phyloP scores from a whole-genome alignment of 1,140 invertebrate species.

The Formica selysi region DNA sequence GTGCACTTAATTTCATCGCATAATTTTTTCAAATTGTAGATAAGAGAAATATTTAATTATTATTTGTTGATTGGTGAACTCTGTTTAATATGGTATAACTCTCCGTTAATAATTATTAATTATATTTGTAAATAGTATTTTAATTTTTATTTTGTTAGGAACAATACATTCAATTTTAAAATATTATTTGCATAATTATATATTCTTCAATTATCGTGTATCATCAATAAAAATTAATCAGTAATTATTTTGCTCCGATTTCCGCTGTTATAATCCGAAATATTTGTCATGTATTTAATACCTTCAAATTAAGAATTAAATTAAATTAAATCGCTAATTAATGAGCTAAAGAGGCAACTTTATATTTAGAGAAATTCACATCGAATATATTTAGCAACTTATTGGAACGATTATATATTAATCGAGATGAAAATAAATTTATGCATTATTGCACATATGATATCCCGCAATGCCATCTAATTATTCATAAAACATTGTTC shows the following conservation, averaged over 20 bases:
- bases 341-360: not conserved
- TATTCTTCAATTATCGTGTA: not conserved
- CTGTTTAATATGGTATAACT: not conserved
- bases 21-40: not conserved
- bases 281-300: not conserved
- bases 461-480: not conserved
- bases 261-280: not conserved
- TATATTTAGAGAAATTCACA: not conserved
- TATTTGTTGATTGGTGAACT: not conserved
- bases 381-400: constrained; percentile 1
- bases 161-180: not conserved
- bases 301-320: constrained; percentile 14
- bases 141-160: not conserved
- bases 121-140: not conserved
- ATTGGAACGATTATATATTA: not conserved
- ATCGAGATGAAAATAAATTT: constrained; percentile 23
- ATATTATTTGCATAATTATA: not conserved
- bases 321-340: not conserved
- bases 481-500: not conserved
- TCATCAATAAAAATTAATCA: not conserved
- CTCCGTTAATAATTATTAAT: too few species aligned
- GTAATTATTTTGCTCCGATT: not conserved
- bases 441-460: not conserved
- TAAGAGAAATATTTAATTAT: not conserved
- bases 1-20: not conserved